These are phyloP conservation scores for Pteronotus mesoamericanus DNA, from an alignment of 2,797 vertebrate species.

Conservation along the genomic window DNA sequence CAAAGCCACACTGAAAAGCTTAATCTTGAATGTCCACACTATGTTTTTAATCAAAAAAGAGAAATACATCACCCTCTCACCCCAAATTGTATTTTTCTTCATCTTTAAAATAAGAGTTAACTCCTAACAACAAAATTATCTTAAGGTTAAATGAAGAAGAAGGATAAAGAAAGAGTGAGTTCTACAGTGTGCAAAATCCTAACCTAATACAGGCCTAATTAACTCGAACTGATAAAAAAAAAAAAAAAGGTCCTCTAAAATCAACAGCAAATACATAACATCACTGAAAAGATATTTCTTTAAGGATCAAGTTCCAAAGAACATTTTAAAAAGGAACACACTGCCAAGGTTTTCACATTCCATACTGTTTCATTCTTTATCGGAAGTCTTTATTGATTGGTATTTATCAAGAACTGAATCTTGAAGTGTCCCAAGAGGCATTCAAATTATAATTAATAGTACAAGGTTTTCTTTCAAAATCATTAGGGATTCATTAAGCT, in stretches of 20 bases:
- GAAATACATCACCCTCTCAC: neutral
- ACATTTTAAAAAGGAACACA: neutral
- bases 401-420: conserved; percentile 56
- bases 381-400: conserved; percentile 17
- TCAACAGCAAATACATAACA: neutral
- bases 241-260: conserved; percentile 14
- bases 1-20: conserved; percentile 41
- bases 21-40: neutral
- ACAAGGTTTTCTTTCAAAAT: conserved; percentile 53
- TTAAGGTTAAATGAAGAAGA: conserved; percentile 42
- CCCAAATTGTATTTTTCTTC: conserved; percentile 6
- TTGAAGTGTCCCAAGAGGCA: conserved; percentile 37
- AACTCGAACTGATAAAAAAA: conserved; percentile 26
- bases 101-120: conserved; percentile 37
- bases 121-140: conserved; percentile 41
- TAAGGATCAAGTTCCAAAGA: conserved; percentile 18
- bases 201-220: conserved; percentile 35
- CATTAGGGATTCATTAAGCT: conserved; percentile 65
- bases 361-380: conserved; percentile 22
- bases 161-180: neutral
- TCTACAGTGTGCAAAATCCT: conserved; percentile 19
- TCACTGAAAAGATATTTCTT: neutral
- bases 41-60: conserved; percentile 21
- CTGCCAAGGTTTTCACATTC: neutral
- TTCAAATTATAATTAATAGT: conserved; percentile 66